Evolutionary conservation across 2,113 vertebrate genomes (phyloP).

Genomic region (Eublepharis macularius): DNA sequence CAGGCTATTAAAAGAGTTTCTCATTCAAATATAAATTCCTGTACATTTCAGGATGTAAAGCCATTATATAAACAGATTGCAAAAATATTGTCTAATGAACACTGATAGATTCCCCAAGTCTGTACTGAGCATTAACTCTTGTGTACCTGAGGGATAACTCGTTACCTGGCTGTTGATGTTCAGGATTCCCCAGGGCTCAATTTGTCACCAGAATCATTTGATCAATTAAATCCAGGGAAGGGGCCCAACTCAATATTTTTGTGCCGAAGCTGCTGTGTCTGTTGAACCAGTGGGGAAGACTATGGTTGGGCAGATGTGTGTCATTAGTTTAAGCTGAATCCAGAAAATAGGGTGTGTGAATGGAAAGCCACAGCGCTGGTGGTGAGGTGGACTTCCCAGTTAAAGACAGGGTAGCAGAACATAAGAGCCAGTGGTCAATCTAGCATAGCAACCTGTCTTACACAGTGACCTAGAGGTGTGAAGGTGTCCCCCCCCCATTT

Average conservation of each 20-base stretch:
- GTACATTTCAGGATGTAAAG: slow-evolving; percentile 50
- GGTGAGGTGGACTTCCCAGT: background rate
- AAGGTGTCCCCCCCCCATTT: no score
- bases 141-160: background rate
- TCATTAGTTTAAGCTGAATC: background rate
- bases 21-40: slow-evolving; percentile 51
- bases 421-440: no score
- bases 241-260: background rate
- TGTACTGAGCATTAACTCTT: background rate
- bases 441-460: no score
- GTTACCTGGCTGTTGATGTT: background rate
- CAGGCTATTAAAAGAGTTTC: slow-evolving; percentile 44
- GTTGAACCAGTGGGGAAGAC: background rate
- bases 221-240: background rate
- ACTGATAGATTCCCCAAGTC: background rate
- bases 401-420: background rate
- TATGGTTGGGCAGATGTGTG: background rate
- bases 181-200: background rate
- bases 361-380: background rate
- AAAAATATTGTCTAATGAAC: slow-evolving; percentile 15
- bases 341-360: no score
- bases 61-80: slow-evolving; percentile 44
- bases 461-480: no score
- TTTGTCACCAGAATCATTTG: background rate
- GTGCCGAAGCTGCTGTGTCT: background rate